Evolutionary conservation across 2,888 invertebrate species (phyloP).

Genomic region (Molorchus minor): DNA sequence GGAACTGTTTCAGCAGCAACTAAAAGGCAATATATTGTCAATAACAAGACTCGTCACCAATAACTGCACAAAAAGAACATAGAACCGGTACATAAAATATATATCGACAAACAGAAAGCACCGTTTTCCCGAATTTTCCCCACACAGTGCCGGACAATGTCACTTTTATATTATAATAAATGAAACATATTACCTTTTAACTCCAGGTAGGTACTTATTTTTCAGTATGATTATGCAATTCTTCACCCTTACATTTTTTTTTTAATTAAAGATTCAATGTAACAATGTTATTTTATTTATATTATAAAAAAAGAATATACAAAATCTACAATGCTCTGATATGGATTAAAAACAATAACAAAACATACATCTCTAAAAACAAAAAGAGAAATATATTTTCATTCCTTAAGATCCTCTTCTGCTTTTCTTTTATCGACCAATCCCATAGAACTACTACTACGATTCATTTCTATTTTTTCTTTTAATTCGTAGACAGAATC

Average conservation of each 20-base stretch:
- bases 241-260: neutral
- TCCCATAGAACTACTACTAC: slow-evolving; percentile 3
- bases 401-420: neutral
- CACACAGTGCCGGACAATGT: slow-evolving; percentile 10
- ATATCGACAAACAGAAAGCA: slow-evolving; percentile 17
- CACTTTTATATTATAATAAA: slow-evolving; percentile 4
- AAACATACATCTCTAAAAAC: neutral
- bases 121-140: neutral
- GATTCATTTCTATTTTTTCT: slow-evolving; percentile 9
- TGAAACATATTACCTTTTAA: slow-evolving; percentile 10
- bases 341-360: slow-evolving; percentile 3
- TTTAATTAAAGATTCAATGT: too few species aligned
- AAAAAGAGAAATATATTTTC: neutral
- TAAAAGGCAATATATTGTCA: slow-evolving; percentile 44
- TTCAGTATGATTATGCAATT: neutral
- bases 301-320: slow-evolving; percentile 23
- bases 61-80: neutral
- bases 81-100: neutral
- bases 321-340: slow-evolving; percentile 18
- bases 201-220: neutral
- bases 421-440: neutral
- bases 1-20: slow-evolving; percentile 58
- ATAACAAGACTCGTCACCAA: too few species aligned
- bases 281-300: slow-evolving; percentile 13
- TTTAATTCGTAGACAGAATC: slow-evolving; percentile 6